Evolutionary conservation across 2,888 invertebrate genomes (phyloP).

Genomic region (Tiliacea citrago): DNA sequence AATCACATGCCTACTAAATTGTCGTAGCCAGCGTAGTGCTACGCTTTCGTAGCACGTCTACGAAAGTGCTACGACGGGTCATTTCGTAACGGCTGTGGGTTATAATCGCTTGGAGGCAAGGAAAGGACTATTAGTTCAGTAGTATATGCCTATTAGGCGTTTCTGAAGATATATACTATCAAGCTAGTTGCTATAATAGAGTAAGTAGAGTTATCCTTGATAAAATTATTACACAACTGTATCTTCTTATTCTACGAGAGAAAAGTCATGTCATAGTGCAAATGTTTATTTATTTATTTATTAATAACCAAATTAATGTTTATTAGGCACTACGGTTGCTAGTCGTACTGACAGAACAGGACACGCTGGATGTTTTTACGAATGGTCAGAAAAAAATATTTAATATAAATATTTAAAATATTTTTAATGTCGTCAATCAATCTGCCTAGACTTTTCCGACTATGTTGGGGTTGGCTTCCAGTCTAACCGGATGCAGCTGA

Average conservation of each 20-base stretch:
- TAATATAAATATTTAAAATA: too few species aligned
- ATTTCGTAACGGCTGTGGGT: constrained; percentile 48
- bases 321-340: background rate
- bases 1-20: constrained; percentile 50
- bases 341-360: background rate
- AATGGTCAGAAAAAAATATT: too few species aligned
- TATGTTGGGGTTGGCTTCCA: too few species aligned
- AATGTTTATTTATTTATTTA: background rate
- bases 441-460: too few species aligned
- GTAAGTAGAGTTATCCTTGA: background rate
- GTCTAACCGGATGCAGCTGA: too few species aligned
- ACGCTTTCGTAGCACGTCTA: constrained; percentile 63
- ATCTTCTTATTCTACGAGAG: background rate
- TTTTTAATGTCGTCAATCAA: too few species aligned
- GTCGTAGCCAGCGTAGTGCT: constrained; percentile 50
- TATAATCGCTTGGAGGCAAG: constrained; percentile 50
- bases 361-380: too few species aligned
- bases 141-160: constrained; percentile 39
- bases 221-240: background rate
- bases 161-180: constrained; percentile 42
- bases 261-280: too few species aligned
- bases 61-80: constrained; percentile 58
- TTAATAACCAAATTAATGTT: too few species aligned
- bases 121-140: constrained; percentile 48
- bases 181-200: background rate